A percentile compares a stretch with the other conserved stretches of the same genome.
Conservation (phyloP, 2,113 vertebrate species). For the Platichthys flesus region DNA sequence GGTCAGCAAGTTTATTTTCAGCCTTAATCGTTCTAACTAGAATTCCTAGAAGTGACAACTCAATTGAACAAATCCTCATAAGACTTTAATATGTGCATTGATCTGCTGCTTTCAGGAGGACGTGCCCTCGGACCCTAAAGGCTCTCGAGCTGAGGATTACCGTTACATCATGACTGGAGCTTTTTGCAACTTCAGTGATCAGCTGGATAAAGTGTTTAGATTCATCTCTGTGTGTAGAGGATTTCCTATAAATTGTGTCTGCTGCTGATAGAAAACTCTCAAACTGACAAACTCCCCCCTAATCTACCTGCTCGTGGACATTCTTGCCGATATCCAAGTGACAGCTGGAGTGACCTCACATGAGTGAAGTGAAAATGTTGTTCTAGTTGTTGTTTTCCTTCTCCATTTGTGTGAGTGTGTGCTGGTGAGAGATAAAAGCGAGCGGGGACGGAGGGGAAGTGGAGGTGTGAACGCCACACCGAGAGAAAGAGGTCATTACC, state of each 20-base stretch:
- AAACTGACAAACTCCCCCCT: background rate
- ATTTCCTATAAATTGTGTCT: background rate
- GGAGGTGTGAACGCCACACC: slow-evolving; percentile 71
- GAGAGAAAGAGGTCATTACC: slow-evolving; percentile 60
- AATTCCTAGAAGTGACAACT: background rate
- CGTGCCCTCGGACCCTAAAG: too few relatives aligned
- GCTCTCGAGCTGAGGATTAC: too few relatives aligned
- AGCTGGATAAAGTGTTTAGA: background rate
- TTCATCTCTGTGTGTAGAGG: background rate
- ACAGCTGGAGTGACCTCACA: slow-evolving; percentile 62
- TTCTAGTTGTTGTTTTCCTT: slow-evolving; percentile 82
- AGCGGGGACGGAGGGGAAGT: slow-evolving; percentile 74
- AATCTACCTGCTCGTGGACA: slow-evolving; percentile 36
- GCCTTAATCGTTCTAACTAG: background rate
- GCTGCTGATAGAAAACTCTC: background rate
- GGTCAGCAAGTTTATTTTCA: background rate
- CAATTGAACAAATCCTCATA: background rate
- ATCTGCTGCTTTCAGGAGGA: background rate
- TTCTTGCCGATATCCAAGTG: slow-evolving; percentile 6
- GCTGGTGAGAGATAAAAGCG: slow-evolving; percentile 65
- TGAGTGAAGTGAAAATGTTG: slow-evolving; percentile 59
- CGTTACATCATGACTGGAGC: background rate
- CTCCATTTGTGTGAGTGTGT: slow-evolving; percentile 63
- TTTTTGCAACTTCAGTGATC: slow-evolving; percentile 2
- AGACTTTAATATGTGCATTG: background rate